Conservation (phyloP, 2,888 invertebrate genomes). For the Drosophila birchii region DNA sequence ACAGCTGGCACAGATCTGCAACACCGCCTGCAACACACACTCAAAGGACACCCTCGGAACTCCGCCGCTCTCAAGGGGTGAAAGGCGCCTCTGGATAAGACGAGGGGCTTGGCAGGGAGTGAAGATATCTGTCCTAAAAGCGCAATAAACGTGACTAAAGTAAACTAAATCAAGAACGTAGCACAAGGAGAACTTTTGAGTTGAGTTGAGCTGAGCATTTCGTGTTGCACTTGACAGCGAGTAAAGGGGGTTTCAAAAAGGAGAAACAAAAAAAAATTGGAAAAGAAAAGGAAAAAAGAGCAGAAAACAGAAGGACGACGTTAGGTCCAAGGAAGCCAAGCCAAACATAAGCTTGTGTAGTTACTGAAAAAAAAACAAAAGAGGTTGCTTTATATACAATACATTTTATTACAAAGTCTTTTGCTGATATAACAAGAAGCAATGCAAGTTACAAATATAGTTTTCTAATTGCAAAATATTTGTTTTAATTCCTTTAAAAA, state of each 20-base stretch:
- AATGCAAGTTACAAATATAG: neutral
- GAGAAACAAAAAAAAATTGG: neutral
- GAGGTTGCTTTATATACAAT: neutral
- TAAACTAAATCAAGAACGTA: constrained; percentile 51
- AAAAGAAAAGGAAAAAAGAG: neutral
- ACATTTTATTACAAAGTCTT: too few species aligned
- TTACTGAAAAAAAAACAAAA: constrained; percentile 14
- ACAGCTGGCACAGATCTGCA: constrained; percentile 26
- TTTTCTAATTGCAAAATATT: neutral
- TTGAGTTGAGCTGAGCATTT: constrained; percentile 37
- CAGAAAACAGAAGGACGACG: constrained; percentile 4
- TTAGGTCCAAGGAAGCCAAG: neutral
- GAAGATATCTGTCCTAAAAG: constrained; percentile 44
- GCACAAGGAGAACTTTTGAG: constrained; percentile 24
- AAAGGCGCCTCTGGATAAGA: neutral
- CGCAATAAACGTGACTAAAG: constrained; percentile 51
- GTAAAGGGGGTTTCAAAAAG: neutral
- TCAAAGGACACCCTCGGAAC: constrained; percentile 28
- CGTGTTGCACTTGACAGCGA: constrained; percentile 50
- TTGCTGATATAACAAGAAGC: too few species aligned
- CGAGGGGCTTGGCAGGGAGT: neutral
- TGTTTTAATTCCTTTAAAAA: neutral
- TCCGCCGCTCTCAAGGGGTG: constrained; percentile 2
- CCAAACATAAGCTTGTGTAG: neutral
- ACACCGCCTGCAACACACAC: constrained; percentile 19